phyloP scores from a whole-genome alignment of 2,113 vertebrate species.

The Otis tarda region DNA sequence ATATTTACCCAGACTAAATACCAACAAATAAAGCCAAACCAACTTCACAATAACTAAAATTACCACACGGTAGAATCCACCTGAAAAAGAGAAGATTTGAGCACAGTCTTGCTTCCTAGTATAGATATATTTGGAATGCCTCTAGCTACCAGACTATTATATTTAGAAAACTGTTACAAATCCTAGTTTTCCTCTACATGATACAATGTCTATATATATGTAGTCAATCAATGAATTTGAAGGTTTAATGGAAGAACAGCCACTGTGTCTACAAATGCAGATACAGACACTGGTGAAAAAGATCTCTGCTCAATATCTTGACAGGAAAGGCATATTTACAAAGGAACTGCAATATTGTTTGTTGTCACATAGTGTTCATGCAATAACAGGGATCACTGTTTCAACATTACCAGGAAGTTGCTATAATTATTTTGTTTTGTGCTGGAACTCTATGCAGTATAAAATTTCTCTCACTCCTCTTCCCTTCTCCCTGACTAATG shows the following conservation, averaged over 20 bases:
- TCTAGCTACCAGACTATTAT: background rate
- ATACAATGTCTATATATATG: background rate
- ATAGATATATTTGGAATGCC: background rate
- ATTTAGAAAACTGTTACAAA: background rate
- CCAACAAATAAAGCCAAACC: background rate
- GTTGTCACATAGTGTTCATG: background rate
- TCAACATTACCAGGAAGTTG: background rate
- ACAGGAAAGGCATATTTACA: background rate
- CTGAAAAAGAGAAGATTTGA: background rate
- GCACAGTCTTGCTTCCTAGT: background rate
- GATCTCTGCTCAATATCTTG: background rate
- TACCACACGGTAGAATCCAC: background rate
- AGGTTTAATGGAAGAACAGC: background rate
- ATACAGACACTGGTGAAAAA: background rate
- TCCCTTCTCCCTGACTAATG: background rate
- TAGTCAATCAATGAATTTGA: background rate
- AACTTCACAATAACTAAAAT: background rate
- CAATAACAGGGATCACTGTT: background rate
- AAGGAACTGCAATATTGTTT: background rate
- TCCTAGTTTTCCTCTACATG: background rate
- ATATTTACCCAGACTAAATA: background rate
- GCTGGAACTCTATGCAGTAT: background rate
- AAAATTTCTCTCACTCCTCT: background rate
- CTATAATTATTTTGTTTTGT: background rate
- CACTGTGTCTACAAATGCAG: background rate